Percentiles rank a stretch among this genome's conserved stretches.
phyloP scores from a whole-genome alignment of 2,888 invertebrate genomes.

The Cremastobaeus sp. region DNA sequence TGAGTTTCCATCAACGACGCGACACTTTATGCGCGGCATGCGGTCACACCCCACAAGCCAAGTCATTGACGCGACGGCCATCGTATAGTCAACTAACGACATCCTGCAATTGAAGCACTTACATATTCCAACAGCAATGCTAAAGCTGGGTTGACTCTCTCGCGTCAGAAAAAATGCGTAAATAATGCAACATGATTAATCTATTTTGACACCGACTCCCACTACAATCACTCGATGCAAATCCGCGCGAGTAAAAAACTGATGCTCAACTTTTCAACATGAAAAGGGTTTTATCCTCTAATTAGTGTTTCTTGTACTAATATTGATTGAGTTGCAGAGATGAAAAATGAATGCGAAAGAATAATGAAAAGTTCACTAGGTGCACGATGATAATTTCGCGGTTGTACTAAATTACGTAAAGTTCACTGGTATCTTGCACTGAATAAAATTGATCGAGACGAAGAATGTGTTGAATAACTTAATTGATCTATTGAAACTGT shows the following conservation, averaged over 20 bases:
- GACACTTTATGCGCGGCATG: constrained; percentile 48
- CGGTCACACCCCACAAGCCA: constrained; percentile 63
- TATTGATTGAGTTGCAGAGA: too few species aligned
- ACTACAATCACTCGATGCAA: background rate
- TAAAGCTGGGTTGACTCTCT: constrained; percentile 4
- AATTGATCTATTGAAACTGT: too few species aligned
- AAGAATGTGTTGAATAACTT: too few species aligned
- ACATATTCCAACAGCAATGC: constrained; percentile 48
- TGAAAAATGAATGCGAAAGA: too few species aligned
- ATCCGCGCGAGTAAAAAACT: background rate
- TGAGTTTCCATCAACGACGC: constrained; percentile 47
- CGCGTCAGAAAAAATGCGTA: background rate
- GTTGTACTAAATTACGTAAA: too few species aligned
- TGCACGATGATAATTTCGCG: too few species aligned
- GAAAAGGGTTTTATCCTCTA: too few species aligned
- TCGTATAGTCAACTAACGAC: constrained; percentile 64
- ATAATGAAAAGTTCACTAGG: too few species aligned
- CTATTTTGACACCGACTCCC: constrained; percentile 8
- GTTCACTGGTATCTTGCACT: too few species aligned
- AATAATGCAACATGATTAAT: constrained; percentile 17
- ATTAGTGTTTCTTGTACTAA: too few species aligned
- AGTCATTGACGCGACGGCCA: constrained; percentile 64
- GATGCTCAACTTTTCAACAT: too few species aligned
- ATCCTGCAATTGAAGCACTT: constrained; percentile 67
- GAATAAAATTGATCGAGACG: too few species aligned